Evolutionary conservation across 2,888 invertebrate species (phyloP), one percentile per base, ranked within the genome.

Genomic region (Drosophila monieri): DNA sequence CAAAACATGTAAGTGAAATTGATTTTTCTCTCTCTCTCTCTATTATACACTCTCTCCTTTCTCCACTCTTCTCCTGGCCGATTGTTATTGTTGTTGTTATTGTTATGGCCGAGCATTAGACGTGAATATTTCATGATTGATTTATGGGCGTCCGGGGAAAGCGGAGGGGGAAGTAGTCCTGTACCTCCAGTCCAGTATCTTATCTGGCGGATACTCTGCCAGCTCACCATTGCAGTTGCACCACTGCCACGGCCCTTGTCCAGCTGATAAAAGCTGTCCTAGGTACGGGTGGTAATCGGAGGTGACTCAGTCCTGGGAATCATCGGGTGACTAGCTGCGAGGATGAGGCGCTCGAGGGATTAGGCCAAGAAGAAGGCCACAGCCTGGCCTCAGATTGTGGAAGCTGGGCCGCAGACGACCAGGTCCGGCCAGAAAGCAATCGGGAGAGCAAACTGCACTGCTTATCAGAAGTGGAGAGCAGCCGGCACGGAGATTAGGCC

Each of bases 1-100:
- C 68, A 80, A 76, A 81, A 76, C 70, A 78, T 87, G 81, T 81
- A 87, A 81, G 81, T 87, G 61, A 73, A 81, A 85, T 80, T 80
- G 87, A 87, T 80, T 86, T 84, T 80, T 77, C 58, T 44, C 12
- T 43, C 9, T 27, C 10, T 15, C 6, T 15, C 18, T 18, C 18
- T 18, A 1, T 18, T 1, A 1, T 18, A 2, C 2, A 18, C 18
- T 6, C 9, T 27, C 10, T 15, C 6, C 10, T 27, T 27, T 18
- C 43, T 27, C 23, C 59, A 25, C 59, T 39, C 59, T 27, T 9
- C 37, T 5, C 55, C 43, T 21, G 46, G 35, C 39, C 21, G 58
- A 58, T 58, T 68, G 46, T 46, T 66, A 44, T 55, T 56, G 30
- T 67, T 66, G 47, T 47, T 60, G 60, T 47, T 60, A 39, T 68